phyloP scores from a whole-genome alignment of 2,113 vertebrate species.

The Crypturellus undulatus region DNA sequence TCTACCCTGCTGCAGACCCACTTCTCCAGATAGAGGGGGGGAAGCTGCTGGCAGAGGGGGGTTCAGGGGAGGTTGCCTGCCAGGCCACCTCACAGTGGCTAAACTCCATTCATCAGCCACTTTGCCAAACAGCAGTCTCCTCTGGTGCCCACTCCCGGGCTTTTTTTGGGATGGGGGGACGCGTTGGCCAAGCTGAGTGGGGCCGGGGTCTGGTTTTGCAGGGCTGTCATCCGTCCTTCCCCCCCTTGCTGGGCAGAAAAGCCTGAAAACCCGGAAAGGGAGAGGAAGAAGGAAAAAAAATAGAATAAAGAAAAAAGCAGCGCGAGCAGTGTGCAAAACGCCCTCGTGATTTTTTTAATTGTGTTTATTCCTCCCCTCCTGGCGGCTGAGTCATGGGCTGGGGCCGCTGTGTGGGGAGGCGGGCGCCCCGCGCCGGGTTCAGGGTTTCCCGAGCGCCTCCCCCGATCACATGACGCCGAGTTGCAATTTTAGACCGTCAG shows the following conservation, averaged over 20 bases:
- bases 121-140: too few relatives aligned
- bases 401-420: neutral
- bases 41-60: too few relatives aligned
- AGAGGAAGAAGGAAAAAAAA: neutral
- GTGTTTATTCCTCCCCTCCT: conserved; percentile 16
- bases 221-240: neutral
- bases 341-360: neutral
- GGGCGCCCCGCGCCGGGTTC: neutral
- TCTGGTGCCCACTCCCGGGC: too few relatives aligned
- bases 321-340: neutral
- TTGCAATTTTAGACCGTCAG: conserved; percentile 50
- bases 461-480: conserved; percentile 33
- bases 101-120: too few relatives aligned
- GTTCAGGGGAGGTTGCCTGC: too few relatives aligned
- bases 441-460: neutral
- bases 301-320: neutral
- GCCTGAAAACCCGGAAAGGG: neutral
- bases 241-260: neutral
- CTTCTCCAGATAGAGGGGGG: too few relatives aligned
- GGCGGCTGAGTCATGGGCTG: conserved; percentile 32
- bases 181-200: neutral
- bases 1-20: too few relatives aligned
- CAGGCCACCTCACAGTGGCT: too few relatives aligned
- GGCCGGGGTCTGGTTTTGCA: neutral
- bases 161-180: too few relatives aligned